Conservation (phyloP, 2,888 invertebrate genomes). For the Acholoe squamosa region DNA sequence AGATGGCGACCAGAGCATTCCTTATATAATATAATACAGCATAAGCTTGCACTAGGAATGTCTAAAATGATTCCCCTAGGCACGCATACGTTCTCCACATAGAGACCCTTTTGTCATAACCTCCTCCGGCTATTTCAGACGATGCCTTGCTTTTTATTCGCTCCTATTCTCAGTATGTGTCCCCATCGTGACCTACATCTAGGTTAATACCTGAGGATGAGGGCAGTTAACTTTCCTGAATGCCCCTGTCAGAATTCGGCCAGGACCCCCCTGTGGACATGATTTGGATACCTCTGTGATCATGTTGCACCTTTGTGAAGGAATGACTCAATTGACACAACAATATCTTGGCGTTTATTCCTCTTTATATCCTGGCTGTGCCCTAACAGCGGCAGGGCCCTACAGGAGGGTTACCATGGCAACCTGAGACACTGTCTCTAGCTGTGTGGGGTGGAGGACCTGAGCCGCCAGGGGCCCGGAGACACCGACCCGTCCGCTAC, state of each 20-base stretch:
- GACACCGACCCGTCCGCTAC: background rate
- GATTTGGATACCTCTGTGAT: background rate
- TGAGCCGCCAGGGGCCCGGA: background rate
- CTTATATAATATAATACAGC: constrained; percentile 1
- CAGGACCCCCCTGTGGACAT: background rate
- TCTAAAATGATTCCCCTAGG: constrained; percentile 16
- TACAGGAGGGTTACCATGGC: background rate
- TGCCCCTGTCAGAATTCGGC: background rate
- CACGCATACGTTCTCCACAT: background rate
- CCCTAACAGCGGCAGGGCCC: background rate
- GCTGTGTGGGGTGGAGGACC: background rate
- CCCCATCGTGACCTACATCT: background rate
- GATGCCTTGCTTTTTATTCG: background rate
- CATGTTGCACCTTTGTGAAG: background rate
- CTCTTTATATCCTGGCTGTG: background rate
- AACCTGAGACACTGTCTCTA: background rate
- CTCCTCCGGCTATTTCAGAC: background rate
- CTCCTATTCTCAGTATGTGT: background rate
- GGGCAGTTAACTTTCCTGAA: background rate
- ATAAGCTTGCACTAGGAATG: background rate
- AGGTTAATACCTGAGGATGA: background rate
- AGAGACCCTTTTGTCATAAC: background rate
- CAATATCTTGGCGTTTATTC: constrained; percentile 10
- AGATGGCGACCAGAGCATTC: background rate
- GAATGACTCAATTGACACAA: constrained; percentile 8